Evolutionary conservation across 2,888 invertebrate species (phyloP).

Genomic region (Chouioia cunea): DNA sequence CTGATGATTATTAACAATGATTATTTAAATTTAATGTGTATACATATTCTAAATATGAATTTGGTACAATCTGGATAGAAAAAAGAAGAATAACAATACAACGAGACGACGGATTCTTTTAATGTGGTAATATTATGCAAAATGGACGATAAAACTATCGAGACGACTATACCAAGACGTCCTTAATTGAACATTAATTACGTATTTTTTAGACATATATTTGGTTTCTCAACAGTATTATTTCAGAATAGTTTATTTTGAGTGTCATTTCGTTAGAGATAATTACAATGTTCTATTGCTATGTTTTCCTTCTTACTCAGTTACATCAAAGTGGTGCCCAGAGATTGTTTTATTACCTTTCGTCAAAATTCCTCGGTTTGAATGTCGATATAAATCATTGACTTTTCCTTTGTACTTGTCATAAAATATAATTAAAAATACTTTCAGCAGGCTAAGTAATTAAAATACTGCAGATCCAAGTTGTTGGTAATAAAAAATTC

Average conservation of each 20-base stretch:
- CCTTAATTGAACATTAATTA: conserved; percentile 32
- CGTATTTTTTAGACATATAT: conserved; percentile 18
- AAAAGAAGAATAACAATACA: conserved; percentile 50
- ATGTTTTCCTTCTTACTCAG: conserved; percentile 9
- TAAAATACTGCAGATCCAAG: conserved; percentile 18
- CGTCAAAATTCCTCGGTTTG: not conserved
- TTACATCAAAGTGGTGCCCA: not conserved
- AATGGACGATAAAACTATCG: conserved; percentile 34
- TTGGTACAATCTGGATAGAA: conserved; percentile 57
- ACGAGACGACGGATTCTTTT: conserved; percentile 54
- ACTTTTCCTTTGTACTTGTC: conserved; percentile 1
- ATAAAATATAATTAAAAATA: conserved; percentile 5
- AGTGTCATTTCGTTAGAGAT: conserved; percentile 13
- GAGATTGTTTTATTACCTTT: not conserved
- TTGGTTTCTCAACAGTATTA: conserved; percentile 10
- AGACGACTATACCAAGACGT: conserved; percentile 21
- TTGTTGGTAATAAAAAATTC: conserved; percentile 7
- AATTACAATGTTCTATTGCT: conserved; percentile 26
- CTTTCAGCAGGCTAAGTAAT: not conserved
- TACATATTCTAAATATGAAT: conserved; percentile 52
- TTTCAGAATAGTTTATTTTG: conserved; percentile 13
- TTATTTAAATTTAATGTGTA: conserved; percentile 24
- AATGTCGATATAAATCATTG: conserved; percentile 5
- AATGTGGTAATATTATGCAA: conserved; percentile 31
- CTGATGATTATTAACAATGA: conserved; percentile 38